Evolutionary conservation across 2,113 vertebrate genomes (phyloP), one percentile per base, ranked within the genome.

Genomic region (Oceanodroma tethys): DNA sequence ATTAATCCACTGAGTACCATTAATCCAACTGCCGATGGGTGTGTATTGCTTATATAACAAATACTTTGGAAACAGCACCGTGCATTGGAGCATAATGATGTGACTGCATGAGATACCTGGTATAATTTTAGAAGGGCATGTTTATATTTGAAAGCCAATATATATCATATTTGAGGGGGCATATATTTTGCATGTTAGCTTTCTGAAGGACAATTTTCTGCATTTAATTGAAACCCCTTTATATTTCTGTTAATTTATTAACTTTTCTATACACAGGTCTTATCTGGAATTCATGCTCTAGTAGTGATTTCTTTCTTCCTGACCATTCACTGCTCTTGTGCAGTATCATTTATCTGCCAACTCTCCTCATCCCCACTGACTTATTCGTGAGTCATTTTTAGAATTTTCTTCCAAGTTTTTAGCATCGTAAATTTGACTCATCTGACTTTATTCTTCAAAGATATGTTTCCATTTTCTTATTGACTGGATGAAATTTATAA

Each of bases 1-100:
- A 94, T 95, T 90, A 94, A 94, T 80, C 95, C 95, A 68, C 8
- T n/a, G 85, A 78, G 84, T 52, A 30, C 62, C 48, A 76, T 50
- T 93, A 75, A 84, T 65, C 40, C 84, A 84, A 10, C 58, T 55
- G 86, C 73, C 9, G 9, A 17, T 11, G 60, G 5, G 20, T 45
- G 58, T 45, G 23, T 15, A 36, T 1, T 60, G 19, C 81, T 88
- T 65, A 40, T 58, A 23, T 19, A 53, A 47, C 84, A 74, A 87
- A 68, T 23, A 16, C 56, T 82, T 40, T 59, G 85, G 88, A 78
- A 88, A 52, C 22, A 73, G 72, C 88, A 47, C 72, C 72, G 25
- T 55, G 65, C 55, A 25, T 21, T 16, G 20, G 25, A 71, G 85
- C 60, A 50, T 18, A 40, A 55, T 0, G 38, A 16, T 32, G 67